Evolutionary conservation across 2,113 vertebrate species (phyloP).

Genomic region (Poeciliopsis retropinna): DNA sequence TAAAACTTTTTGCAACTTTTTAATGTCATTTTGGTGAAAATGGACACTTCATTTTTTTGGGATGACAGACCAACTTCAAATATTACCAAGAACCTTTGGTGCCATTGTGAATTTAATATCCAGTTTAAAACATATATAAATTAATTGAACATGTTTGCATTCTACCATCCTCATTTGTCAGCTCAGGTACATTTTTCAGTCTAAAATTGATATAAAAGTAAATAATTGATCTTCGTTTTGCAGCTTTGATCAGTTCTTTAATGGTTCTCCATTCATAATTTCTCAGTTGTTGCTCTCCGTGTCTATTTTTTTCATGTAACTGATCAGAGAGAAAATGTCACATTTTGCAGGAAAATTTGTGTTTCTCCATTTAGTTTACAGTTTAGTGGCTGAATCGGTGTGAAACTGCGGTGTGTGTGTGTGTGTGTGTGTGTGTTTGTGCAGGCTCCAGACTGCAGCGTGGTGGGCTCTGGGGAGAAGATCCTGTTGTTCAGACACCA

Average conservation of each 20-base stretch:
- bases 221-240: not conserved
- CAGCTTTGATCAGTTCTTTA: not conserved
- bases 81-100: too few species aligned
- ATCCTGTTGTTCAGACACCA: slow-evolving; percentile 76
- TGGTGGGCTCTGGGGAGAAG: slow-evolving; percentile 72
- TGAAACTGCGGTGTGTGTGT: not conserved
- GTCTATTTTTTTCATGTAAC: too few species aligned
- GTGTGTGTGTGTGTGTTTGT: slow-evolving; percentile 8
- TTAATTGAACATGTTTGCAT: too few species aligned
- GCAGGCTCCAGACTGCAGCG: slow-evolving; percentile 73
- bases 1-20: too few species aligned
- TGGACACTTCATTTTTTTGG: too few species aligned
- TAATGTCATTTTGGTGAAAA: too few species aligned
- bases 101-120: too few species aligned
- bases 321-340: not conserved
- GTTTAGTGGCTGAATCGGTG: not conserved
- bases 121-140: too few species aligned
- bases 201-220: too few species aligned
- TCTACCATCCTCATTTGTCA: not conserved
- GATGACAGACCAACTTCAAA: too few species aligned
- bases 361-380: not conserved
- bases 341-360: not conserved
- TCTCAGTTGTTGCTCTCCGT: too few species aligned
- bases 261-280: not conserved
- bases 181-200: not conserved